Base-by-base conservation (phyloP, 2,888 invertebrate genomes). In the Pemphredon lugubris region DNA sequence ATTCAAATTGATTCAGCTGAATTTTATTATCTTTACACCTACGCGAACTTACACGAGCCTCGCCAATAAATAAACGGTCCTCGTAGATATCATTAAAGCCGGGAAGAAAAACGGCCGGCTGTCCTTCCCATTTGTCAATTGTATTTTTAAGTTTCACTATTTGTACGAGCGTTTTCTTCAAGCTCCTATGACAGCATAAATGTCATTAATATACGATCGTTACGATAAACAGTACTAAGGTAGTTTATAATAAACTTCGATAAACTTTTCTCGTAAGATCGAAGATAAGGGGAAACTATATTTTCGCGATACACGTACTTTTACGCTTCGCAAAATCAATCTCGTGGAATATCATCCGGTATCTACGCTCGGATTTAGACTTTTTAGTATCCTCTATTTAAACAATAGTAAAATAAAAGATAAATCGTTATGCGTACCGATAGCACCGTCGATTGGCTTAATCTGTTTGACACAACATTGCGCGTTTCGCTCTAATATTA, bases 1-100 rank as follows among this genome's bases (percentile, higher is more conserved):
- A 42, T 44, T 55, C 42, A 55, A 55, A 55, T 55, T 42, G 26
- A 55, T 42, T 32, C 55, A 32, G 13, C 32, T 55, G 55, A 44
- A 44, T 55, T 42, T 55, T 55, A 55, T 44, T 55, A 44, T 42
- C 55, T 42, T 20, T 42, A 40, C 53, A 40, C 26, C 40, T 26
- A 30, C 23, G n/a, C 21, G n/a, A 11, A 11, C n/a, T 30, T 30
- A 9, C 4, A 7, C 34, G 34, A 34, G 2, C 13, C 6, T 20
- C 6, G 11, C 11, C 42, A 11, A 42, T 42, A 45, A 26, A 45
- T 23, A 26, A 14, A 13, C n/a, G 13, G 13, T n/a, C 13, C 26
- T 21, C 26, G 3, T 45, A 21, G 45, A 45, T 45, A 45, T 45
- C 45, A 26, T 45, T 45, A 34, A n/a, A 34, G 34, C n/a, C 34